Evolutionary conservation across 2,113 vertebrate species (phyloP), one percentile per base, ranked within the genome.

Genomic region (cattle (Bos taurus)): DNA sequence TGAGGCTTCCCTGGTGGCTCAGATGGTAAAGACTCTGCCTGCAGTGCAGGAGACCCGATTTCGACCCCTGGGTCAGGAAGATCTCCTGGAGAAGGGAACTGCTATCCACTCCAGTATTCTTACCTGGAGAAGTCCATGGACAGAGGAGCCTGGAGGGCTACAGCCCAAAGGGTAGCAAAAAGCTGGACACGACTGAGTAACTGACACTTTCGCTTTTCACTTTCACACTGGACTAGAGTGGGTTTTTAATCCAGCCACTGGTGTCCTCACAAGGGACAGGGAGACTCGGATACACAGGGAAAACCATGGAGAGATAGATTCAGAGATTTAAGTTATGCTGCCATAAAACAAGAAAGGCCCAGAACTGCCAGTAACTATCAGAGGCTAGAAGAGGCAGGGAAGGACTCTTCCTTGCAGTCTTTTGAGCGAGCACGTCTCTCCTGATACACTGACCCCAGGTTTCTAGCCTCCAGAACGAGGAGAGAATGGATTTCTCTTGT

Each of bases 41-140:
- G n/a, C 10, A 40, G 21, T 23, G n/a, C 67, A 74, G 19, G 67
- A 74, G n/a, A 74, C 67, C 21, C 0, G 0, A 36, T n/a, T 23
- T 74, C 5, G 0, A 40, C 21, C 19, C 67, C 36, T 40, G 5
- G n/a, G 19, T 40, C 10, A 6, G n/a, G n/a, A 74, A 40, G 19
- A 74, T 12, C 19, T 21, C 10, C 19, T 77, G 71, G 40, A 77
- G 71, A 77, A 77, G 6, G 21, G 12, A 40, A 26, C 11, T 3
- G 12, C 40, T 43, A 43, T 14, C 71, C 71, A 43, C 40, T 26
- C 71, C 71, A 77, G 71, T 43, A 43, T 77, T 26, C 40, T 43
- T 43, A 26, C 36, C 71, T 26, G 12, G 71, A 77, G 71, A 77
- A 77, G 21, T 43, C 40, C 71, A 77, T 77, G 40, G 12, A 43